Conservation (phyloP, 2,797 vertebrate species). For the Menidia menidia region DNA sequence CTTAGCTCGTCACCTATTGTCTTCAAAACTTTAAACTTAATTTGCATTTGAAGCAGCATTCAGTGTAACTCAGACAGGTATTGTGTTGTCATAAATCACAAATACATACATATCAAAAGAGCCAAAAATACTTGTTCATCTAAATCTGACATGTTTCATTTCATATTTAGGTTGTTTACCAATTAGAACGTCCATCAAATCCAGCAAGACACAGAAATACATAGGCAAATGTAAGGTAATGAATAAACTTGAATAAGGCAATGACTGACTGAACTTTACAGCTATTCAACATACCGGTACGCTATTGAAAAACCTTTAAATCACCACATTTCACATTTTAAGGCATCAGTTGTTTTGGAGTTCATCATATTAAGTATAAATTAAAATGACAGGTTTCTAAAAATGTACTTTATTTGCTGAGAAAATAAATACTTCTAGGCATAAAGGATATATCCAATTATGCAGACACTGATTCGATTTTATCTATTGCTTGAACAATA, state of each 20-base stretch:
- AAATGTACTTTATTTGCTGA: slow-evolving; percentile 4
- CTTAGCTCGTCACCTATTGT: slow-evolving; percentile 41
- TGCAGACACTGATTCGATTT: slow-evolving; percentile 39
- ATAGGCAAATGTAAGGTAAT: slow-evolving; percentile 32
- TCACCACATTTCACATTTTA: slow-evolving; percentile 54
- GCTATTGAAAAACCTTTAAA: slow-evolving; percentile 17
- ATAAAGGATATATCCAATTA: slow-evolving; percentile 33
- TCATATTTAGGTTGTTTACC: slow-evolving; percentile 29
- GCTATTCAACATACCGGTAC: slow-evolving; percentile 25
- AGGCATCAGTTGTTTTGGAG: slow-evolving; percentile 62
- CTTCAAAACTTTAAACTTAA: slow-evolving; percentile 41
- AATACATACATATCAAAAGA: slow-evolving; percentile 59
- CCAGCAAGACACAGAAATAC: slow-evolving; percentile 30
- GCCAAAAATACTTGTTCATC: slow-evolving; percentile 66
- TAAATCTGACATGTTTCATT: slow-evolving; percentile 46
- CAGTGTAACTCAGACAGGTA: slow-evolving; percentile 53
- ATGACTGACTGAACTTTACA: slow-evolving; percentile 30
- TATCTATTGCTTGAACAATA: not conserved
- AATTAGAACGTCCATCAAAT: slow-evolving; percentile 33
- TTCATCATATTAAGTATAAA: slow-evolving; percentile 3
- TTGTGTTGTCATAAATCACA: slow-evolving; percentile 57
- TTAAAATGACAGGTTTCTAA: not conserved
- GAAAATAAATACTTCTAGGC: slow-evolving; percentile 39
- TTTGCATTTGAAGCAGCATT: slow-evolving; percentile 69
- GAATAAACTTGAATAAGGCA: slow-evolving; percentile 65